Base-by-base conservation (phyloP, 1,140 invertebrate species). In the Cepaea nemoralis region DNA sequence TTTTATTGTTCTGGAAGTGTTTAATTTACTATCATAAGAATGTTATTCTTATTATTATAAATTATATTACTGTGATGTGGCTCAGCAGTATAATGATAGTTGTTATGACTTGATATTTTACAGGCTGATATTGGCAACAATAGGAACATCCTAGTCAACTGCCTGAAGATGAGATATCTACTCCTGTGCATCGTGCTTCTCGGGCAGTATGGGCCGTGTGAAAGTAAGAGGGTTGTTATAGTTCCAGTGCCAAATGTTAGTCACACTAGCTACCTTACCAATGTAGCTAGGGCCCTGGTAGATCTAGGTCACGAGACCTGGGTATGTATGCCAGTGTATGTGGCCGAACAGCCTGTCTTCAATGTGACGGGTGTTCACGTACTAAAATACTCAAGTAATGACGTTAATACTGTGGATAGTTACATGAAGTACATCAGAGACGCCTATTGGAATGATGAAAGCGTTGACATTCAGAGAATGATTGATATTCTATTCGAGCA, bases 171-270 rank as follows among this genome's bases (percentile, higher is more conserved):
- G 35, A 70, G 69, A 31, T 39, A 42, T 42, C 22, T 12, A 24
- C 8, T 70, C 1, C 22, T 40, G n/a, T 70, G 14, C 22, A 0
- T 70, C 1, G 3, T 70, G 6, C 37, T 70, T 24, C 12, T n/a
- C 35, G 12, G 19, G 10, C 33, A 40, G 22, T 22, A 40, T n/a
- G 22, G 40, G 22, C 22, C 6, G 40, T 12, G 2, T 10, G 31
- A 48, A 40, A 6, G 48, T 45, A 83, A 83, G 48, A 24, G 70
- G 2, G 71, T 83, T 1, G 48, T 83, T 24, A 40, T 83, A 19
- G 50, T 83, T 5, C 82, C 82, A 22, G n/a, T 76, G n/a, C 82
- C 82, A 8, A 76, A 55, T 63, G 42, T 39, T 27, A 83, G 74
- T 67, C 73, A 83, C 75, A 77, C 50, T 22, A 55, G 75, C 31